phyloP scores from a whole-genome alignment of 1,140 invertebrate species.

The Zaprionus ornatus region DNA sequence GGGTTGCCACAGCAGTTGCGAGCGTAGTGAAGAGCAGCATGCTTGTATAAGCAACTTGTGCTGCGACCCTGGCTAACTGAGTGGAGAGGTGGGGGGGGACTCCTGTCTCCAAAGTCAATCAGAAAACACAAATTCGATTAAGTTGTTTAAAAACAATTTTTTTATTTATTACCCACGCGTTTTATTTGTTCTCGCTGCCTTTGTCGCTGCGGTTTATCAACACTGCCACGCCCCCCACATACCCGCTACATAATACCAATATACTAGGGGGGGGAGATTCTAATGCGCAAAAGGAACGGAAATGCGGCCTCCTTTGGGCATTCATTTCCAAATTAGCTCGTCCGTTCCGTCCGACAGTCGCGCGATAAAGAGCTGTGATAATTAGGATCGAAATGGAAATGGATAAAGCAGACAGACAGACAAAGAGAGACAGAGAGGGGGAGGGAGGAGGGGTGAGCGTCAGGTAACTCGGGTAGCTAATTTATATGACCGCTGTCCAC shows the following conservation, averaged over 20 bases:
- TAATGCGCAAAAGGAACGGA: constrained; percentile 46
- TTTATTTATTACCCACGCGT: constrained; percentile 73
- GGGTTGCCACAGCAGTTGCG: constrained; percentile 20
- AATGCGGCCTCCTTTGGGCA: constrained; percentile 50
- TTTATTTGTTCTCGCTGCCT: constrained; percentile 55
- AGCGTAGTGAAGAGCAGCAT: too few species aligned
- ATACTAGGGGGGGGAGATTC: background rate
- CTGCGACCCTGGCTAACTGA: constrained; percentile 7
- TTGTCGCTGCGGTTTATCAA: constrained; percentile 51
- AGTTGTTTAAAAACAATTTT: constrained; percentile 83
- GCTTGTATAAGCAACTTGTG: background rate
- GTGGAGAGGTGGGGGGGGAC: too few species aligned
- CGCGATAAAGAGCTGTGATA: constrained; percentile 77
- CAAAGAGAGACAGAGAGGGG: background rate
- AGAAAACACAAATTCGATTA: constrained; percentile 80
- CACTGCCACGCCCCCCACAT: constrained; percentile 9
- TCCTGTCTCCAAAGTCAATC: constrained; percentile 75
- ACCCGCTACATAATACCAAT: background rate
- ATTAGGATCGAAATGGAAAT: constrained; percentile 58
- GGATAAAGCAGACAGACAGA: constrained; percentile 23
- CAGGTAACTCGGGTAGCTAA: constrained; percentile 65
- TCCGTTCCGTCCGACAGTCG: constrained; percentile 51
- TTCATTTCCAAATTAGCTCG: constrained; percentile 66
- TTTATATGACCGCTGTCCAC: constrained; percentile 38
- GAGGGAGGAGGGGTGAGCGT: background rate